These are phyloP conservation scores for Stegastes partitus DNA, from an alignment of 2,113 vertebrate genomes.

Conservation along the genomic window DNA sequence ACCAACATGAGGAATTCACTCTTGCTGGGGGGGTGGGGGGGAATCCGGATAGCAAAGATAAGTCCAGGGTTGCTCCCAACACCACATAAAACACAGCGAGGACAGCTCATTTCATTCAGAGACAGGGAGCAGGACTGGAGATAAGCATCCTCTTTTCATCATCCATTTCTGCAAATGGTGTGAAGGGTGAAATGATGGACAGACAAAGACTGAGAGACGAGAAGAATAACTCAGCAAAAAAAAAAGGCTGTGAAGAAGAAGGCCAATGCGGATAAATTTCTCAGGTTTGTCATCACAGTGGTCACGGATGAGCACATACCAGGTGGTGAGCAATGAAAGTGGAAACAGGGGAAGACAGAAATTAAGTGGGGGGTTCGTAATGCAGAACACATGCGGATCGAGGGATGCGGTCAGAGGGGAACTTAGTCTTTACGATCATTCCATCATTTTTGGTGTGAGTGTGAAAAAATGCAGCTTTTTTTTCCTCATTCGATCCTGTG, in stretches of 20 bases:
- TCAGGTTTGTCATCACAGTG: slow-evolving; percentile 45
- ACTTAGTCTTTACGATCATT: slow-evolving; percentile 67
- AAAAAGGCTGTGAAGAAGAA: slow-evolving; percentile 15
- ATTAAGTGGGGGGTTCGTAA: slow-evolving; percentile 41
- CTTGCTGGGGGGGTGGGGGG: slow-evolving; percentile 21
- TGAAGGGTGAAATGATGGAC: background rate
- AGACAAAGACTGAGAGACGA: background rate
- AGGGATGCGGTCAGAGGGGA: slow-evolving; percentile 62
- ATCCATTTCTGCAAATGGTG: background rate
- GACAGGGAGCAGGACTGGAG: slow-evolving; percentile 31
- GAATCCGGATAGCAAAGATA: slow-evolving; percentile 34
- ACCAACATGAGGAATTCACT: slow-evolving; percentile 22
- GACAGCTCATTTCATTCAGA: slow-evolving; percentile 50
- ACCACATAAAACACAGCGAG: slow-evolving; percentile 28
- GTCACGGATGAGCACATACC: slow-evolving; percentile 57
- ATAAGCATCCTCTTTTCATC: slow-evolving; percentile 39
- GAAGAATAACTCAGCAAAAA: background rate
- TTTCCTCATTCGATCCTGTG: slow-evolving; percentile 53
- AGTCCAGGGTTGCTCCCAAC: slow-evolving; percentile 22
- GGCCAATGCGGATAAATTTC: slow-evolving; percentile 37
- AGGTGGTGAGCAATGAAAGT: slow-evolving; percentile 56
- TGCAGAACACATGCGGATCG: slow-evolving; percentile 70
- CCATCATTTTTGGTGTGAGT: slow-evolving; percentile 54
- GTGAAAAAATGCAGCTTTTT: slow-evolving; percentile 58
- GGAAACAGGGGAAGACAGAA: slow-evolving; percentile 46